These are phyloP conservation scores for Trichomycterus rosablanca DNA, from an alignment of 2,113 vertebrate genomes.

Conservation along the genomic window DNA sequence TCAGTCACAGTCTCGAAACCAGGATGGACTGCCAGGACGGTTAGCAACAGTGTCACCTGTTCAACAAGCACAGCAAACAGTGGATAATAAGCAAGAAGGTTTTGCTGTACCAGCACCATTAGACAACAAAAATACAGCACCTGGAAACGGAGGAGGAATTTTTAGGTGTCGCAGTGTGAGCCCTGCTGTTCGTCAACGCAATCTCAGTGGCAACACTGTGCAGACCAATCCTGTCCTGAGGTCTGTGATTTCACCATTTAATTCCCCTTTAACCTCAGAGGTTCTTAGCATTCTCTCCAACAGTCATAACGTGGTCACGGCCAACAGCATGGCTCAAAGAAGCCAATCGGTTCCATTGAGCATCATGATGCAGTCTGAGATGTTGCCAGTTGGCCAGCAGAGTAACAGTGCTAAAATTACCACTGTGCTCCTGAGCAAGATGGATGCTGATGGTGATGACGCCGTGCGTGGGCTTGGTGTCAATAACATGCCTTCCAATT, in stretches of 20 bases:
- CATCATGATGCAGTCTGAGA: constrained; percentile 97
- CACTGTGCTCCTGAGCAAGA: constrained; percentile 92
- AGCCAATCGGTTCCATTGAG: constrained; percentile 94
- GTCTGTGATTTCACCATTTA: constrained; percentile 81
- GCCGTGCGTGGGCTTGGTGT: constrained; percentile 91
- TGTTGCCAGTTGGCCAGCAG: constrained; percentile 75
- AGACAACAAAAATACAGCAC: constrained; percentile 78
- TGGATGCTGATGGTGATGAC: constrained; percentile 90
- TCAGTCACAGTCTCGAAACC: constrained; percentile 82
- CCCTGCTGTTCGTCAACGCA: constrained; percentile 89
- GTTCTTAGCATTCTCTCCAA: constrained; percentile 81
- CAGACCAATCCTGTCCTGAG: constrained; percentile 72
- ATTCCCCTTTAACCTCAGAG: constrained; percentile 82
- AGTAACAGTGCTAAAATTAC: constrained; percentile 89
- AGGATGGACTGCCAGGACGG: constrained; percentile 80
- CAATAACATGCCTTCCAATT: constrained; percentile 96
- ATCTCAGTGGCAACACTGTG: constrained; percentile 85
- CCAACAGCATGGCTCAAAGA: constrained; percentile 87
- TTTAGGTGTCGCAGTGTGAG: constrained; percentile 89
- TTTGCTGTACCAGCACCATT: constrained; percentile 95
- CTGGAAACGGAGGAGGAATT: constrained; percentile 69
- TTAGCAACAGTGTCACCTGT: constrained; percentile 91
- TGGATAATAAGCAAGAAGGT: constrained; percentile 84
- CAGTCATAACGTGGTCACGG: constrained; percentile 74
- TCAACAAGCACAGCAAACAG: constrained; percentile 68